Percentiles rank a stretch among this genome's conserved stretches.
Evolutionary conservation across 64 coral and sea anemone species (phyloP).

Genomic region (Pocillopora verrucosa): DNA sequence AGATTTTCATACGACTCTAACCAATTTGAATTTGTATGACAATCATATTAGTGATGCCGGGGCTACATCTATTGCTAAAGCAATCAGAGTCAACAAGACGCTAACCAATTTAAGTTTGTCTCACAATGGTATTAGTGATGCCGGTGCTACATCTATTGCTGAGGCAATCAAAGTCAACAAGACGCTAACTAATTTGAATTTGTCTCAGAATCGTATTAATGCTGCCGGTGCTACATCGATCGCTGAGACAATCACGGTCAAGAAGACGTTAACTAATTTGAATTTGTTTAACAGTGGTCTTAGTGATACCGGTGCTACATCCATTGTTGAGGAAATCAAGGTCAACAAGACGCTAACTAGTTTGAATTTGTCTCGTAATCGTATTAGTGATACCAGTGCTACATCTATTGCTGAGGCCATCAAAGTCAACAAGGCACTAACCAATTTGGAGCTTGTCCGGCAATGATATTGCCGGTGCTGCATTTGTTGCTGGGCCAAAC

Average conservation of each 20-base stretch:
- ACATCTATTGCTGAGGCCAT: no score
- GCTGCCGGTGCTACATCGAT: neutral
- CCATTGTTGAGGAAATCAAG: no score
- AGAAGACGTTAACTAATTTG: neutral
- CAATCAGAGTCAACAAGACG: neutral
- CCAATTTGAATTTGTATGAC: neutral
- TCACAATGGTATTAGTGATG: neutral
- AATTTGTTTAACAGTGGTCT: no score
- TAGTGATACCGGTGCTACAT: no score
- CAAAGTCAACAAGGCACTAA: no score
- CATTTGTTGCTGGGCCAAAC: no score
- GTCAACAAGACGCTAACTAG: no score
- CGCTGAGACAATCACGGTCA: neutral
- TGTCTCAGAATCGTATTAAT: neutral
- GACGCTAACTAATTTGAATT: neutral
- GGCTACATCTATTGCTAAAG: neutral
- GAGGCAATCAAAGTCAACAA: neutral
- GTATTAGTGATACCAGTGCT: no score
- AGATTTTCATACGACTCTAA: no score
- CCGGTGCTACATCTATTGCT: neutral
- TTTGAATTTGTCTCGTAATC: no score
- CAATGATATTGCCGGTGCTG: no score
- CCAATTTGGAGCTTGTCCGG: no score
- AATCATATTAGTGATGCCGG: neutral
- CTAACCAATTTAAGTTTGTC: neutral